Percentiles rank a stretch among this genome's conserved stretches.
phyloP scores from a whole-genome alignment of 2,888 invertebrate species.

The Pseudeuparius sepicola region DNA sequence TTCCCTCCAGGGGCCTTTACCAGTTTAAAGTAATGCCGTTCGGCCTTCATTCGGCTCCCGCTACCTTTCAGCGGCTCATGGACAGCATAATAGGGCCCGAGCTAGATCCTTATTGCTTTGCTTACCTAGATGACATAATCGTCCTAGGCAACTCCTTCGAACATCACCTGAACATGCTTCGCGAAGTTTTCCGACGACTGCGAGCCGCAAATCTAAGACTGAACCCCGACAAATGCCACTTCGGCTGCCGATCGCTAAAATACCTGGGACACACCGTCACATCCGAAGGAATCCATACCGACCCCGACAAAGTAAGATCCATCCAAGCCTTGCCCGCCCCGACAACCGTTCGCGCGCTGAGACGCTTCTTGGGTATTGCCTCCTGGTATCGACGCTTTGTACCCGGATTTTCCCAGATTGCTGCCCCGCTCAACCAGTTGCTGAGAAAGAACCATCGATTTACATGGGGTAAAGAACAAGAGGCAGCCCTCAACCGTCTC shows the following conservation, averaged over 20 bases:
- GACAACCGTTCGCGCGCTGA: slow-evolving; percentile 21
- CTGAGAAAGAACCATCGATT: slow-evolving; percentile 5
- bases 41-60: too few relatives aligned
- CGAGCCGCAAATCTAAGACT: too few relatives aligned
- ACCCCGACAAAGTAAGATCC: slow-evolving; percentile 22
- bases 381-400: slow-evolving; percentile 29
- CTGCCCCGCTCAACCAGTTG: slow-evolving; percentile 8
- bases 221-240: slow-evolving; percentile 20
- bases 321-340: too few relatives aligned
- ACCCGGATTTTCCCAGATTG: slow-evolving; percentile 10
- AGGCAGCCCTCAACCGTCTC: too few relatives aligned
- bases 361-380: slow-evolving; percentile 27
- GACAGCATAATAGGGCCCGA: slow-evolving; percentile 1
- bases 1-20: too few relatives aligned
- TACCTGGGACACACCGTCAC: slow-evolving; percentile 29
- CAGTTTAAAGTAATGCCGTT: too few relatives aligned
- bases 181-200: too few relatives aligned
- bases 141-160: too few relatives aligned
- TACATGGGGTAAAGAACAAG: too few relatives aligned
- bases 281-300: too few relatives aligned
- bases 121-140: too few relatives aligned
- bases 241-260: slow-evolving; percentile 19
- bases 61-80: not conserved
- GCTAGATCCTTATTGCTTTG: not conserved
- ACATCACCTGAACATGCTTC: too few relatives aligned